These are phyloP conservation scores for Ferrisia virgata DNA, from an alignment of 2,888 invertebrate species.

Conservation along the genomic window DNA sequence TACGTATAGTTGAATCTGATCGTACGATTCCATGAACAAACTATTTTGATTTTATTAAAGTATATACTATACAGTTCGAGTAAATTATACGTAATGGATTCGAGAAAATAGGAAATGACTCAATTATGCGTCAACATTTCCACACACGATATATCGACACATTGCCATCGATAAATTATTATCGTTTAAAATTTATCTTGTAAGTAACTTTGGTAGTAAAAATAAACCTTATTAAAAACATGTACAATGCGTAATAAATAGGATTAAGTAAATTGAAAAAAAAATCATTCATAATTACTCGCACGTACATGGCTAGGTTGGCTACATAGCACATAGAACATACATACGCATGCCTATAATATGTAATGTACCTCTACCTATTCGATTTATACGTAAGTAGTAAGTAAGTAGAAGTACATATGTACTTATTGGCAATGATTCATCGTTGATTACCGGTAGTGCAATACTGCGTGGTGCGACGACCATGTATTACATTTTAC, in stretches of 20 bases:
- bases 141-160: no score
- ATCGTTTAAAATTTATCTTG: no score
- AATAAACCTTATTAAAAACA: no score
- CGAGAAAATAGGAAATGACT: neutral
- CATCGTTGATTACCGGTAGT: neutral
- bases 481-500: neutral
- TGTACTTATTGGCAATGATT: neutral
- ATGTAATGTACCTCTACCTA: no score
- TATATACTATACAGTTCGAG: neutral
- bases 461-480: neutral
- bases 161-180: no score
- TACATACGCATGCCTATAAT: neutral
- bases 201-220: no score
- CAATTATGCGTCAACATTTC: neutral
- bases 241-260: no score
- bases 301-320: neutral
- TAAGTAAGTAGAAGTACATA: neutral
- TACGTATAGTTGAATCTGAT: no score
- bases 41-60: neutral
- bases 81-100: neutral
- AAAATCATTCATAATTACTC: neutral
- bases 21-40: neutral
- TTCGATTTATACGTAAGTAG: no score
- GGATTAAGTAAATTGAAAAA: neutral
- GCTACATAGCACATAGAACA: no score